Conservation (phyloP, 2,888 invertebrate species). For the Catocala nupta region DNA sequence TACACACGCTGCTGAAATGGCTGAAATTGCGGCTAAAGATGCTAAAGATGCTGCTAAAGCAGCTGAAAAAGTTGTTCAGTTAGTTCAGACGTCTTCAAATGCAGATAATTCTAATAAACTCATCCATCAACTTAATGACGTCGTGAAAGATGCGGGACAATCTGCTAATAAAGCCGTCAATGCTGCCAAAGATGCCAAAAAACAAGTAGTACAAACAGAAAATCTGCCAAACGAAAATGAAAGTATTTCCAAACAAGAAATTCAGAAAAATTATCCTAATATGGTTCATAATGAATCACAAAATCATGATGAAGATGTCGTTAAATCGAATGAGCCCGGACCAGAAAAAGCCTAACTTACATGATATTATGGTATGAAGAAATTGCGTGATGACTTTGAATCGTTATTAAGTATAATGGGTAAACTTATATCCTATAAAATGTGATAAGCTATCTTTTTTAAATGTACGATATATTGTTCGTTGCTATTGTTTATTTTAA, state of each 20-base stretch:
- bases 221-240: not conserved
- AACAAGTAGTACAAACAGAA: not conserved
- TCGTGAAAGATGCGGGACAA: not conserved
- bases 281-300: not conserved
- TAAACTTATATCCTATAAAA: too few species aligned
- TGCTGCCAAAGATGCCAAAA: conserved; percentile 10
- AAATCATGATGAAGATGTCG: not conserved
- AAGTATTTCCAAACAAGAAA: not conserved
- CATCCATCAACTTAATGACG: not conserved
- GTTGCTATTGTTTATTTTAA: too few species aligned
- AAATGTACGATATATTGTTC: too few species aligned
- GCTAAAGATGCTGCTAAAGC: conserved; percentile 41
- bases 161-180: not conserved
- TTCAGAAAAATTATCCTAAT: not conserved
- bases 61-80: conserved; percentile 41
- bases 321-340: too few species aligned
- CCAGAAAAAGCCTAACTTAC: too few species aligned
- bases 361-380: too few species aligned
- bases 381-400: too few species aligned
- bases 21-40: conserved; percentile 38
- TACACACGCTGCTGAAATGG: conserved; percentile 42
- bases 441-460: too few species aligned
- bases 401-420: too few species aligned
- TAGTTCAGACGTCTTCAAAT: conserved; percentile 29
- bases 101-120: not conserved